Evolutionary conservation across 2,797 vertebrate genomes (phyloP).

Genomic region (Buceros bicornis): DNA sequence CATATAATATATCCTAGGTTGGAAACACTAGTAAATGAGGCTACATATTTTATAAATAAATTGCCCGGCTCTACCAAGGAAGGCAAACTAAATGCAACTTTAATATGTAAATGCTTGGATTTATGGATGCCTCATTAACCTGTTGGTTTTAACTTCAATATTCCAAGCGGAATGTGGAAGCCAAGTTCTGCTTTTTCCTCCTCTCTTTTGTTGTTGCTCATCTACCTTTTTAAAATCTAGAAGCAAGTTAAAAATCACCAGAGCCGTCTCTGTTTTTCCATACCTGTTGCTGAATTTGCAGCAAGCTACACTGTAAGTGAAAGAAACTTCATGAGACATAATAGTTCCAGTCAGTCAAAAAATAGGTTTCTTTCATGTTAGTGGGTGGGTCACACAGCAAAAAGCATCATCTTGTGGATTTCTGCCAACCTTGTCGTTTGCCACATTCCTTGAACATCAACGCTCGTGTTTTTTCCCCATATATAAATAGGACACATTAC

Average conservation of each 20-base stretch:
- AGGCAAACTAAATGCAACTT: not conserved
- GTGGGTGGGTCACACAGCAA: not conserved
- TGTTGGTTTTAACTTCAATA: not conserved
- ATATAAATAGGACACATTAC: constrained; percentile 66
- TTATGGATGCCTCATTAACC: constrained; percentile 14
- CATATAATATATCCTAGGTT: not conserved
- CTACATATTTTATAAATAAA: constrained; percentile 53
- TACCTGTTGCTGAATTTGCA: constrained; percentile 8
- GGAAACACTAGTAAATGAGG: constrained; percentile 31
- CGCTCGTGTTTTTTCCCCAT: not conserved
- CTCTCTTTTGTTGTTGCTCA: not conserved
- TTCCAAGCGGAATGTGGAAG: not conserved
- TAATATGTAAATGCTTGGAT: constrained; percentile 23
- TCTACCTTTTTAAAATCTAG: not conserved
- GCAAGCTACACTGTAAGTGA: not conserved
- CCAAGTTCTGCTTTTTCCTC: not conserved
- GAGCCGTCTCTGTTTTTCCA: not conserved
- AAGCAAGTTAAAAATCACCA: not conserved
- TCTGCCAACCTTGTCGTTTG: constrained; percentile 14
- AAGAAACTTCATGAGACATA: not conserved
- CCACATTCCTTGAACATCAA: constrained; percentile 14
- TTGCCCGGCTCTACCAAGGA: not conserved
- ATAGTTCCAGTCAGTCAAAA: not conserved
- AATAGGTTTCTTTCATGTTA: not conserved
- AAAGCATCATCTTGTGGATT: constrained; percentile 9